phyloP scores from a whole-genome alignment of 2,888 invertebrate species.

The Physocephala rufipes region DNA sequence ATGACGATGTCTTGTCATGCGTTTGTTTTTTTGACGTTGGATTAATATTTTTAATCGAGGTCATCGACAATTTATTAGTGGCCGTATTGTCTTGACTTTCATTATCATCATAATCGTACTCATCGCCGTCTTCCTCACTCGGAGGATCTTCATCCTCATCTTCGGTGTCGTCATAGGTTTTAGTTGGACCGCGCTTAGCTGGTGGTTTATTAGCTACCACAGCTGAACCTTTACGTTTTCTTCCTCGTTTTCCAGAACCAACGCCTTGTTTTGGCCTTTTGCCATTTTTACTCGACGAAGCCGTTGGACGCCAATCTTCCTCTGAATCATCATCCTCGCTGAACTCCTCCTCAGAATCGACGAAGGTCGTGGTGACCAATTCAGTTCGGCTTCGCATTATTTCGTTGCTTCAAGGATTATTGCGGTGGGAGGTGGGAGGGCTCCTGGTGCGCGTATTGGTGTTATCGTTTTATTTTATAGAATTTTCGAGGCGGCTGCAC shows the following conservation, averaged over 20 bases:
- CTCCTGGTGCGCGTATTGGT: neutral
- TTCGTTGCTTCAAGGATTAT: neutral
- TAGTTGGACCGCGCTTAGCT: slow-evolving; percentile 47
- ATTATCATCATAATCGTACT: slow-evolving; percentile 42
- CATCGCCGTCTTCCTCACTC: slow-evolving; percentile 48
- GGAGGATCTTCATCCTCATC: slow-evolving; percentile 46
- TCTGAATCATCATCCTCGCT: slow-evolving; percentile 65
- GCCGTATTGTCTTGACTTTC: slow-evolving; percentile 32
- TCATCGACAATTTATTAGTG: neutral
- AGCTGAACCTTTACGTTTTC: slow-evolving; percentile 43
- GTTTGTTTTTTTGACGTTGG: slow-evolving; percentile 58
- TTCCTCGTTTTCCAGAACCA: slow-evolving; percentile 43
- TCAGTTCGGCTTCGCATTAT: slow-evolving; percentile 66
- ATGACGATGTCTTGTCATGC: slow-evolving; percentile 45
- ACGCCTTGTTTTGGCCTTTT: slow-evolving; percentile 53
- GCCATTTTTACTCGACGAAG: slow-evolving; percentile 51
- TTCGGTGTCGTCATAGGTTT: slow-evolving; percentile 50
- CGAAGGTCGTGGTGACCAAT: slow-evolving; percentile 64
- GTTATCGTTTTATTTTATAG: neutral
- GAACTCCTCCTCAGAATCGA: slow-evolving; percentile 65
- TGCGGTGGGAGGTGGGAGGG: neutral
- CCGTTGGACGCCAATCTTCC: slow-evolving; percentile 64
- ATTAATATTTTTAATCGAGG: slow-evolving; percentile 30
- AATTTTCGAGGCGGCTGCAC: neutral
- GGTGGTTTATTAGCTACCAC: slow-evolving; percentile 38